Base-by-base conservation (phyloP, 2,797 vertebrate species). In the Spea hammondii region DNA sequence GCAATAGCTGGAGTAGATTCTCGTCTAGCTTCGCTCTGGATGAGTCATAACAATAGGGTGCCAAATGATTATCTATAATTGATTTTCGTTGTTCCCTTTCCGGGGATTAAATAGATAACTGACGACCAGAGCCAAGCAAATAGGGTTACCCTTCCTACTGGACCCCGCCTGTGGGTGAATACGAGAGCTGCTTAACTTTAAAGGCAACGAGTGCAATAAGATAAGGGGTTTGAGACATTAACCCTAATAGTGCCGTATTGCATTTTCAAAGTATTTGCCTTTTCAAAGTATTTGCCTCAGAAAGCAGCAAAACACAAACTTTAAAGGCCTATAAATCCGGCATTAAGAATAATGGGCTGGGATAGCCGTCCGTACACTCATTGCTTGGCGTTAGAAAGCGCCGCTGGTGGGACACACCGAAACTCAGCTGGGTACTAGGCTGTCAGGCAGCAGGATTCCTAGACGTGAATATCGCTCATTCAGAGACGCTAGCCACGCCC, bases 401-500 rank as follows among this genome's bases (percentile, higher is more conserved):
- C 32, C 32, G 32, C 32, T 44, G 64, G 7, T 46, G 12, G 12
- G 46, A 47, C 11, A 68, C 11, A 17, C 44, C 10, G 8, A 12
- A 53, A 53, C 10, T 53, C 10, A 53, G 51, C 10, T 53, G 51
- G 51, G 1, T 53, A 53, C 51, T 53, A 14, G 45, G 54, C 57
- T 51, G 46, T 51, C 10, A 45, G 5, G 6, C 68, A 53, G 47
- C 54, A 17, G 57, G 17, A 45, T 53, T 8, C 53, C 65, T 7
- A 32, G 46, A 47, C 3, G 10, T 9, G 7, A 6, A 67, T 11
- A 14, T 10, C 47, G 8, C 55, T 79, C 72, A 70, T 55, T 79
- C 55, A 72, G 72, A 74, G 72, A 74, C 9, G 49, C 72, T 50
- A 12, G 50, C 4, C 45, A 57, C 72, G 57, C 59, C 78, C 78